These are phyloP conservation scores for Lycaon pictus DNA, from an alignment of 2,113 vertebrate species.

Conservation along the genomic window DNA sequence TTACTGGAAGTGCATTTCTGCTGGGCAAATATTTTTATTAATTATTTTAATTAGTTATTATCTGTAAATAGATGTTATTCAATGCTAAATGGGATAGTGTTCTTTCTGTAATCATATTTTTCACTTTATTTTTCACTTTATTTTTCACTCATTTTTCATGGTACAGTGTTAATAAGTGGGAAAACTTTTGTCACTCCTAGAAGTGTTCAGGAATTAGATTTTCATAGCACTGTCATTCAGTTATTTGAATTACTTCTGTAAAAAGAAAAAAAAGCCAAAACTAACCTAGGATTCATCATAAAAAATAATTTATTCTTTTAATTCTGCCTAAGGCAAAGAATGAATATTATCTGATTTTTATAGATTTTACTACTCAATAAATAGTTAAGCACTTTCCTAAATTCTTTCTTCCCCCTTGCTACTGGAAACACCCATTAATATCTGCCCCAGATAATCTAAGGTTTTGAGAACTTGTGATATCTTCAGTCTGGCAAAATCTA, in stretches of 20 bases:
- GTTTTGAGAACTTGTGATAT: background rate
- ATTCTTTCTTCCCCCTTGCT: background rate
- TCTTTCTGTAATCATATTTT: background rate
- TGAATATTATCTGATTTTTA: background rate
- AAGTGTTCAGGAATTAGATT: background rate
- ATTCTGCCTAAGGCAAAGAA: background rate
- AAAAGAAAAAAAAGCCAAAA: background rate
- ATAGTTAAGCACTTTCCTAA: background rate
- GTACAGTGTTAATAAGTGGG: background rate
- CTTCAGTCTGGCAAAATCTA: background rate
- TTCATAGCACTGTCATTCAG: background rate
- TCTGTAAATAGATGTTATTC: background rate
- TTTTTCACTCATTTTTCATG: background rate
- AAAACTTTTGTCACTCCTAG: background rate
- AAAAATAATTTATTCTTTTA: background rate
- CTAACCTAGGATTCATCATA: background rate
- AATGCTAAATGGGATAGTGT: background rate
- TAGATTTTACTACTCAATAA: background rate
- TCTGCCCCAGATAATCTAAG: fast-evolving
- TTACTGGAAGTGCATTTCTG: background rate
- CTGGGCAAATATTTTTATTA: background rate
- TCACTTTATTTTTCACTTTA: background rate
- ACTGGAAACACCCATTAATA: background rate
- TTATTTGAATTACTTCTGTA: background rate
- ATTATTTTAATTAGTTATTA: background rate